Evolutionary conservation across 2,888 invertebrate genomes (phyloP).

Genomic region (Caenorhabditis auriculariae): DNA sequence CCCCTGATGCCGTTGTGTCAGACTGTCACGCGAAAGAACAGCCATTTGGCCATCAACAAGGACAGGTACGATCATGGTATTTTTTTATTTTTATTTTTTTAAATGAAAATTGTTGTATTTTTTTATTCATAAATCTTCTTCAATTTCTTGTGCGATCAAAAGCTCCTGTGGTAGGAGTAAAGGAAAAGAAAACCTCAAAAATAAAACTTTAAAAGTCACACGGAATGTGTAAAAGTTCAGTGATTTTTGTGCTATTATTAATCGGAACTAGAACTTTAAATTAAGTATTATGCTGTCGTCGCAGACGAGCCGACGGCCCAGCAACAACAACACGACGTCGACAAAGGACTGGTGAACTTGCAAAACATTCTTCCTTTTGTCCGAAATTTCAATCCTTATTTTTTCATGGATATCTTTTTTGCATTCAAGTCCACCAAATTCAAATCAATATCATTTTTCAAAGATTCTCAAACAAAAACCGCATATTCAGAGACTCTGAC

Average conservation of each 20-base stretch:
- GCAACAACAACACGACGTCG: slow-evolving; percentile 38
- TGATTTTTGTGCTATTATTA: neutral
- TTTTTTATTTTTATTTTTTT: neutral
- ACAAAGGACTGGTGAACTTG: slow-evolving; percentile 38
- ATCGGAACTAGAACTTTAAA: neutral
- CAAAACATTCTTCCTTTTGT: too few species aligned
- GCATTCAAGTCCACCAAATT: too few species aligned
- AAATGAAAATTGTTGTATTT: neutral
- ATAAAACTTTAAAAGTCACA: too few species aligned
- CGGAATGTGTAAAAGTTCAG: neutral
- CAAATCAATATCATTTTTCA: too few species aligned
- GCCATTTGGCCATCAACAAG: slow-evolving; percentile 40
- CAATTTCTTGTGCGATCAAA: too few species aligned
- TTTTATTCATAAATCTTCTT: too few species aligned
- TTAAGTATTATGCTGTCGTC: slow-evolving; percentile 20
- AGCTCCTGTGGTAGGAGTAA: too few species aligned
- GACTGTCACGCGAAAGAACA: slow-evolving; percentile 37
- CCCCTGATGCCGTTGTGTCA: slow-evolving; percentile 61
- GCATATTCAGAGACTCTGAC: too few species aligned
- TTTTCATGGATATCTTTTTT: too few species aligned
- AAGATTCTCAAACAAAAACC: too few species aligned
- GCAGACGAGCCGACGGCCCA: slow-evolving; percentile 31
- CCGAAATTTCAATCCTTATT: too few species aligned
- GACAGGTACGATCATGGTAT: slow-evolving; percentile 34
- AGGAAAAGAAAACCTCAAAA: too few species aligned